Base-by-base conservation (phyloP, 1,140 invertebrate species). In the Drosophila watanabei region DNA sequence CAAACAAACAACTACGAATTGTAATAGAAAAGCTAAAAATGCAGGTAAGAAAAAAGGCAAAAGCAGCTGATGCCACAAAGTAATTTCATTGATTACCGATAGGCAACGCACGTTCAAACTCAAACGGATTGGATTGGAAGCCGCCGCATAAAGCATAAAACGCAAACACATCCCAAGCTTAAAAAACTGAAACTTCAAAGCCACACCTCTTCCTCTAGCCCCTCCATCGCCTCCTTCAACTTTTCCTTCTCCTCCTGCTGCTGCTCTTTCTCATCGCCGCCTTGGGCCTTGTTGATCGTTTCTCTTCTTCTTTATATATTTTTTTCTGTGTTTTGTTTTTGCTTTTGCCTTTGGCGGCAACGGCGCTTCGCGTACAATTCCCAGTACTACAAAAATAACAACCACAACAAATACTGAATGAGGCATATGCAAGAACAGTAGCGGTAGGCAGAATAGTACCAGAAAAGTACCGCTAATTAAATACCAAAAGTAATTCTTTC, bases 31-130 rank as follows among this genome's bases (percentile, higher is more conserved):
- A 46, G 54, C 51, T 37, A 59, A 54, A 72, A 79, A 79, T 79
- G 66, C 76, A 79, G 76, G 66, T 79, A 79, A 78, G 80, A 79
- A 70, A 80, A 57, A 71, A 72, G 46, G 59, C 68, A 57, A 56
- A 75, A 84, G 65, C 82, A 84, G 82, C 82, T 84, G 82, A 84
- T 84, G 79, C 81, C 81, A 90, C 82, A 90, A 80, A 82, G 86
- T 82, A 90, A 89, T 90, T 89, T 89, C 86, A 89, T 89, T 89
- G 86, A 89, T 89, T 89, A 89, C 86, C 82, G 85, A 88, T 88
- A 89, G 85, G 70, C 85, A 88, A 82, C 86, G 86, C 86, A 88
- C 82, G 85, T 86, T 82, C 85, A 69, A 71, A 63, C 35, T 82
- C 85, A 69, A 90, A 83, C 69, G 72, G 82, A 70, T 73, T 70